Evolutionary conservation across 2,797 vertebrate species (phyloP).

Genomic region (Coreius guichenoti): DNA sequence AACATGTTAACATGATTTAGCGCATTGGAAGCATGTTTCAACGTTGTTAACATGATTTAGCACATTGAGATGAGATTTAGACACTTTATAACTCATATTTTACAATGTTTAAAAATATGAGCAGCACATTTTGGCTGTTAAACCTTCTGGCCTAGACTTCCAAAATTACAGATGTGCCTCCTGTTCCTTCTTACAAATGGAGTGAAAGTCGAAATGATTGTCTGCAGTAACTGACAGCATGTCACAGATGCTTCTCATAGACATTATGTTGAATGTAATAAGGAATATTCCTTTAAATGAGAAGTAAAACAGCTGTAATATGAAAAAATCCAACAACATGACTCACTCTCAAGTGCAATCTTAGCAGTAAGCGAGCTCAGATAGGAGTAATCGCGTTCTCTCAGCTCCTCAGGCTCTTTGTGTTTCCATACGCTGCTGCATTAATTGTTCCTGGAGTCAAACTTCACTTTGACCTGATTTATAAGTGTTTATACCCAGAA

Average conservation of each 20-base stretch:
- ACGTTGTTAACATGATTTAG: too few relatives aligned
- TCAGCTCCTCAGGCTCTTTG: constrained; percentile 43
- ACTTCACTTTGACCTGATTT: constrained; percentile 43
- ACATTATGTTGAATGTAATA: background rate
- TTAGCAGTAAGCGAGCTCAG: constrained; percentile 7
- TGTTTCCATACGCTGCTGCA: constrained; percentile 34
- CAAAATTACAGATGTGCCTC: background rate
- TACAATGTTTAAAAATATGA: background rate
- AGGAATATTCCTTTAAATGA: background rate
- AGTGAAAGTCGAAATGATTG: background rate
- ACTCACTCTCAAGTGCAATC: background rate
- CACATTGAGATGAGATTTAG: background rate
- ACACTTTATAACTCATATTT: background rate
- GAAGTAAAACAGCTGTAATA: background rate
- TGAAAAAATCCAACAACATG: background rate
- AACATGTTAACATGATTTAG: too few relatives aligned
- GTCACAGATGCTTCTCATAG: background rate
- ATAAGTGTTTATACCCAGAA: constrained; percentile 35
- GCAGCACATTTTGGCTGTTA: too few relatives aligned
- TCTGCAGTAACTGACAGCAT: background rate
- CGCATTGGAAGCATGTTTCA: too few relatives aligned
- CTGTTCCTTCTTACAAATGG: background rate
- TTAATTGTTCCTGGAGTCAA: constrained; percentile 51
- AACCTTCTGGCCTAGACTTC: background rate
- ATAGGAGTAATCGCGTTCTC: constrained; percentile 50